Evolutionary conservation across 2,113 vertebrate genomes (phyloP).

Genomic region (Trochalopteron elliotii): DNA sequence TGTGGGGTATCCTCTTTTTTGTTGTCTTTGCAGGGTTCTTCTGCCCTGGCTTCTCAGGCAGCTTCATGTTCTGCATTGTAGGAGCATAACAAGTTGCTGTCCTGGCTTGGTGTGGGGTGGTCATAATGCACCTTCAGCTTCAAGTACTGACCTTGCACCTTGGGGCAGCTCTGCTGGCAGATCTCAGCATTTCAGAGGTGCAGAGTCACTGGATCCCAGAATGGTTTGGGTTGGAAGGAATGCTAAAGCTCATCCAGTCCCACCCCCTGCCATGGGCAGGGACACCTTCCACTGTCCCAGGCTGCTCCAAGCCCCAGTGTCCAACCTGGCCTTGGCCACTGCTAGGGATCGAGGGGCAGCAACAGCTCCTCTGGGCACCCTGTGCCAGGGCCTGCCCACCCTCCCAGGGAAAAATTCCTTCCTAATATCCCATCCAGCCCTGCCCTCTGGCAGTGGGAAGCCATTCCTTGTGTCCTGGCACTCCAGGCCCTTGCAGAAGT

Average conservation of each 20-base stretch:
- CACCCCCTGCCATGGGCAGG: neutral
- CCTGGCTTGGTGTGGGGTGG: neutral
- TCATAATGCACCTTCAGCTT: neutral
- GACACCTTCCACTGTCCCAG: neutral
- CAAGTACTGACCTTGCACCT: neutral
- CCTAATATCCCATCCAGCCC: rapidly evolving
- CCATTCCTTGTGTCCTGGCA: neutral
- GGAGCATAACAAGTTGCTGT: neutral
- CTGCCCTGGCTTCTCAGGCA: neutral
- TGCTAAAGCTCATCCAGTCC: neutral
- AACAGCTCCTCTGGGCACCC: neutral
- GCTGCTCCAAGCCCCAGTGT: neutral
- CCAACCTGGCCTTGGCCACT: neutral
- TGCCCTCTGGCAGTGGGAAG: neutral
- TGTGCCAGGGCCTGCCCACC: neutral
- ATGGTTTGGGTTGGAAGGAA: neutral
- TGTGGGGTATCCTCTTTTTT: neutral
- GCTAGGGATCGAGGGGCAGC: neutral
- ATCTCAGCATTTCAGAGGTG: neutral
- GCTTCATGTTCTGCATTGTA: rapidly evolving
- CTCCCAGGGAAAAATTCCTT: neutral
- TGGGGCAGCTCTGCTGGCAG: neutral
- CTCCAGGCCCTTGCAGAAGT: neutral
- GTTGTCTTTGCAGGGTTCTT: neutral
- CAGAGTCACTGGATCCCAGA: neutral